Evolutionary conservation across 2,797 vertebrate genomes (phyloP).

Genomic region (Craterocephalus amniculus): DNA sequence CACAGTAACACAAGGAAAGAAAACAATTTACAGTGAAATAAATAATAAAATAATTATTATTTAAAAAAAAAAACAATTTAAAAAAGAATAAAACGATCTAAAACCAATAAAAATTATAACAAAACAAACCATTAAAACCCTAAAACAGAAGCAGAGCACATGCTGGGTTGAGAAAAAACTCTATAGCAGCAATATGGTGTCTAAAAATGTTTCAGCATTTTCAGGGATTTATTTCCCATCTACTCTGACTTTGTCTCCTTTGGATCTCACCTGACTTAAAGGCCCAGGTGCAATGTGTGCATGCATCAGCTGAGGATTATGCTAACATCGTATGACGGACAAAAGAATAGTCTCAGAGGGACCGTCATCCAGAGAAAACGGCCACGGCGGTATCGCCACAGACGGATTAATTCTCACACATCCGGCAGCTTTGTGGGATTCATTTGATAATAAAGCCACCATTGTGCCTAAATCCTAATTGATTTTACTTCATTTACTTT

Average conservation of each 20-base stretch:
- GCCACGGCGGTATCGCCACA: conserved; percentile 54
- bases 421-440: conserved; percentile 68
- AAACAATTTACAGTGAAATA: no score
- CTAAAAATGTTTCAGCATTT: no score
- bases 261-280: conserved; percentile 26
- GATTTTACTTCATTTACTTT: conserved; percentile 68
- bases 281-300: conserved; percentile 41
- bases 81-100: no score
- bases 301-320: conserved; percentile 58
- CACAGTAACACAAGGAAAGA: no score
- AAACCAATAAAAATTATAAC: no score
- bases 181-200: no score
- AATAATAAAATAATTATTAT: no score
- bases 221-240: neutral
- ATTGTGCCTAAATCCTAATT: conserved; percentile 67
- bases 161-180: no score
- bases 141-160: no score
- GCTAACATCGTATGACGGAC: conserved; percentile 58
- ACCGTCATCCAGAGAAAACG: conserved; percentile 44
- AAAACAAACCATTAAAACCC: no score
- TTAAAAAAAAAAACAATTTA: no score
- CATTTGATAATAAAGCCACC: conserved; percentile 67
- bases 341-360: conserved; percentile 57
- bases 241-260: conserved; percentile 11
- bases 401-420: conserved; percentile 64